Conservation (phyloP, 2,888 invertebrate species). For the Athetis lepigone region DNA sequence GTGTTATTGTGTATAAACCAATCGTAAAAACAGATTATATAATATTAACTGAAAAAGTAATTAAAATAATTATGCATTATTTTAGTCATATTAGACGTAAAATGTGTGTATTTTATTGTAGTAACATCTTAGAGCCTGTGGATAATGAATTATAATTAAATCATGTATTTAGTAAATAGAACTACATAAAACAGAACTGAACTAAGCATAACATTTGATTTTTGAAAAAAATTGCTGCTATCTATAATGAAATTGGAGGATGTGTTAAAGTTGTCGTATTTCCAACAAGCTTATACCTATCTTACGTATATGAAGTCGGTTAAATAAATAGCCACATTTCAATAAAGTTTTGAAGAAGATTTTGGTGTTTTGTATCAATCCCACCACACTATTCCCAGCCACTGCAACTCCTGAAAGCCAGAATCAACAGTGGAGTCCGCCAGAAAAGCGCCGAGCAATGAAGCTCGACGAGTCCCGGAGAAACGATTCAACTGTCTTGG, state of each 20-base stretch:
- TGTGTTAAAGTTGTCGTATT: slow-evolving; percentile 60
- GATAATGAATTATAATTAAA: slow-evolving; percentile 62
- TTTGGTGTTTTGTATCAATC: slow-evolving; percentile 36
- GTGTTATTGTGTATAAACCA: slow-evolving; percentile 49
- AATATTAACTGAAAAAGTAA: slow-evolving; percentile 36
- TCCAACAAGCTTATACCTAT: slow-evolving; percentile 48
- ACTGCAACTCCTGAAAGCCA: too few species aligned
- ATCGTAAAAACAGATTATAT: slow-evolving; percentile 49
- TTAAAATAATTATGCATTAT: slow-evolving; percentile 44
- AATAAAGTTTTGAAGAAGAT: slow-evolving; percentile 58
- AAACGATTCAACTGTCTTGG: too few species aligned
- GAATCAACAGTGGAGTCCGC: too few species aligned
- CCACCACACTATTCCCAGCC: too few species aligned
- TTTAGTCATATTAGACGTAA: slow-evolving; percentile 50
- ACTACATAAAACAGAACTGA: slow-evolving; percentile 53
- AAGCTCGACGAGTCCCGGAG: too few species aligned
- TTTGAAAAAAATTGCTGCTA: slow-evolving; percentile 40
- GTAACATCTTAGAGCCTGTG: slow-evolving; percentile 55
- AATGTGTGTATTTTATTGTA: slow-evolving; percentile 57
- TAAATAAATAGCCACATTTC: slow-evolving; percentile 49
- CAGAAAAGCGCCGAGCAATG: too few species aligned
- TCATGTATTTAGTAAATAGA: slow-evolving; percentile 56
- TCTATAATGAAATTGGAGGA: slow-evolving; percentile 54
- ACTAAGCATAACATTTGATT: slow-evolving; percentile 49
- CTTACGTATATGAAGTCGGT: slow-evolving; percentile 17